Percentiles rank a stretch among this genome's conserved stretches.
phyloP scores from a whole-genome alignment of 1,140 invertebrate genomes.

The Pachypeltis micranthus region DNA sequence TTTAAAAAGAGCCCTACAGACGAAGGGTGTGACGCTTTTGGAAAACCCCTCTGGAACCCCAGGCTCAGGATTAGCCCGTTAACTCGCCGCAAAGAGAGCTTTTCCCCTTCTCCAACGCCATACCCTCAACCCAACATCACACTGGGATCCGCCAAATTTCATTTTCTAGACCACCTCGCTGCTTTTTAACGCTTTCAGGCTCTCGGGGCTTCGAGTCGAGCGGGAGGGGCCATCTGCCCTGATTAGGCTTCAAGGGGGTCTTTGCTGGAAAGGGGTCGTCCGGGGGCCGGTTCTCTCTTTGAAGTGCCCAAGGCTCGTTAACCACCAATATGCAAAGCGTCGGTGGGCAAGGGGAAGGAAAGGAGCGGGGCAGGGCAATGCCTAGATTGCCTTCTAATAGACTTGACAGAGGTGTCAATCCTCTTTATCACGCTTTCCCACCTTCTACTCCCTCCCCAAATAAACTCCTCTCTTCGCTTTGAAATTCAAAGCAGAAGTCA shows the following conservation, averaged over 20 bases:
- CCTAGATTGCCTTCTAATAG: constrained; percentile 16
- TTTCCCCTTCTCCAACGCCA: not conserved
- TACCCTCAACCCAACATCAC: not conserved
- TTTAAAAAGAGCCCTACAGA: not conserved
- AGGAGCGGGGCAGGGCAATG: constrained; percentile 4
- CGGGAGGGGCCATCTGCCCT: constrained; percentile 13
- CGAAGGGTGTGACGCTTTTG: not conserved
- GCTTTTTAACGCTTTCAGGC: constrained; percentile 9
- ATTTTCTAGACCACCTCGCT: constrained; percentile 1
- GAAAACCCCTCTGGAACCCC: too few species aligned
- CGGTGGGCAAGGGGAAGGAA: not conserved
- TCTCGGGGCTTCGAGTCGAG: not conserved
- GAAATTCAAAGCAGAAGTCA: constrained; percentile 9
- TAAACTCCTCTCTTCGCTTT: constrained; percentile 1
- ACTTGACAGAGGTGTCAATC: constrained; percentile 17
- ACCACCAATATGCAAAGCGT: constrained; percentile 16
- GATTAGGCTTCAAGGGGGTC: constrained; percentile 10
- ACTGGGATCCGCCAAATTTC: constrained; percentile 12
- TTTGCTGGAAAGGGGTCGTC: not conserved
- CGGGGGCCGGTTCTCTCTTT: constrained; percentile 2
- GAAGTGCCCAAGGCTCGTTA: constrained; percentile 17
- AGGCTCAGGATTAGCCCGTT: constrained; percentile 9
- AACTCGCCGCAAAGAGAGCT: constrained; percentile 14
- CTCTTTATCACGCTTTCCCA: constrained; percentile 14
- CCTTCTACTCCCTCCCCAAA: constrained; percentile 5